phyloP scores from a whole-genome alignment of 2,113 vertebrate genomes.

The Malurus elegans region DNA sequence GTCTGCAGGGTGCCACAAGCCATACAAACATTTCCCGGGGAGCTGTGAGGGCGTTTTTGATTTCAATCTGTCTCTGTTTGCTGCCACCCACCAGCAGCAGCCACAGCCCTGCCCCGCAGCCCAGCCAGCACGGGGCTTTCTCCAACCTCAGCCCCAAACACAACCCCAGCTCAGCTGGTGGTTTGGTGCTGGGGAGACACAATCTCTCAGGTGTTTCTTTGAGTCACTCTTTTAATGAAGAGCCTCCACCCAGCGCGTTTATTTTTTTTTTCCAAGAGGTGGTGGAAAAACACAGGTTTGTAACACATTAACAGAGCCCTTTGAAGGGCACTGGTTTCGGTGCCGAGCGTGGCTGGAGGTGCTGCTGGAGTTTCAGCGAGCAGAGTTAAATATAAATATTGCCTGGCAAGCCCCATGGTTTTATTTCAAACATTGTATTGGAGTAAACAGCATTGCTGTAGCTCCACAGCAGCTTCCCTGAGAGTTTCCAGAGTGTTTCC shows the following conservation, averaged over 20 bases:
- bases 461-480: fast-evolving
- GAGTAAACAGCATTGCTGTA: fast-evolving
- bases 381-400: not conserved
- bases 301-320: not conserved
- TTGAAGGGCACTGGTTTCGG: not conserved
- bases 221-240: not conserved
- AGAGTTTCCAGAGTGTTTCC: fast-evolving
- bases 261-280: not conserved
- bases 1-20: fast-evolving
- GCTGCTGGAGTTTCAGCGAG: not conserved
- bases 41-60: fast-evolving
- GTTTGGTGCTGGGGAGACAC: not conserved
- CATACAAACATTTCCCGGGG: fast-evolving
- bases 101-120: not conserved
- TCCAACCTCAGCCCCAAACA: not conserved
- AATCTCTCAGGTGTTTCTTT: not conserved
- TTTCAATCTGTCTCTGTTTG: fast-evolving
- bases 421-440: fast-evolving
- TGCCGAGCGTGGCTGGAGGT: not conserved
- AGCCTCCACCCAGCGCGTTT: not conserved
- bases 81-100: not conserved
- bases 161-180: not conserved
- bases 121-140: not conserved
- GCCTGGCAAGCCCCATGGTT: fast-evolving
- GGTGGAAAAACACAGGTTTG: not conserved